Evolutionary conservation across 1,140 invertebrate species (phyloP).

Genomic region (Cryptotermes secundus): DNA sequence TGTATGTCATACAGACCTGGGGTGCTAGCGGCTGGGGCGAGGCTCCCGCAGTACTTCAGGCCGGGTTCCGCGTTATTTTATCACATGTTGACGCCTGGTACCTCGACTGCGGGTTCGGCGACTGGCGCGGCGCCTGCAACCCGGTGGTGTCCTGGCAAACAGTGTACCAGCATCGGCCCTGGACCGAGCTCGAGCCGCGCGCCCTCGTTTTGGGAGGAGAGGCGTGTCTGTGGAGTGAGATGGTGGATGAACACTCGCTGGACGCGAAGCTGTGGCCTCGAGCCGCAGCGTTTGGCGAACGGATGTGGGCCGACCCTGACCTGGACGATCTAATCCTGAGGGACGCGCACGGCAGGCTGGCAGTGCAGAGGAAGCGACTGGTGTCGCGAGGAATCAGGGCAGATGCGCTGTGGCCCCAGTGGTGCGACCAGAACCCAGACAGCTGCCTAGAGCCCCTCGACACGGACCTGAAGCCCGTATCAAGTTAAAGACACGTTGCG

Average conservation of each 20-base stretch:
- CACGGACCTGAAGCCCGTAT: too few relatives aligned
- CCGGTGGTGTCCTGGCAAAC: constrained; percentile 81
- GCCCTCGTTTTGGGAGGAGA: constrained; percentile 61
- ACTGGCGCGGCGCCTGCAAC: constrained; percentile 73
- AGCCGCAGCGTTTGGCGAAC: constrained; percentile 75
- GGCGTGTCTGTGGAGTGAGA: constrained; percentile 72
- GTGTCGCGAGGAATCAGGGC: constrained; percentile 60
- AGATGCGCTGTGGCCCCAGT: constrained; percentile 71
- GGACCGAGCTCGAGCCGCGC: constrained; percentile 54
- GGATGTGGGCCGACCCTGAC: constrained; percentile 71
- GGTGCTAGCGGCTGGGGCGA: constrained; percentile 74
- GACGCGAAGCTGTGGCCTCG: constrained; percentile 76
- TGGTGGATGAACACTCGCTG: constrained; percentile 56
- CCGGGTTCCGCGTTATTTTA: constrained; percentile 73
- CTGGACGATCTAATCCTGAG: background rate
- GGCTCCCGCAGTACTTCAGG: constrained; percentile 68
- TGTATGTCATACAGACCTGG: constrained; percentile 60
- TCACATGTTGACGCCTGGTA: constrained; percentile 86
- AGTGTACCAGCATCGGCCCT: constrained; percentile 77
- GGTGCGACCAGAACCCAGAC: constrained; percentile 71
- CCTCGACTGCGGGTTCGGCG: constrained; percentile 79
- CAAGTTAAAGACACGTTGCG: too few relatives aligned
- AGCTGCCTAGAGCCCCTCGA: constrained; percentile 51
- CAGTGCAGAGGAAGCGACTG: constrained; percentile 63
- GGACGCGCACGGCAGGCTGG: constrained; percentile 51